Base-by-base conservation (phyloP, 2,888 invertebrate species). In the Matsumyia berberina region DNA sequence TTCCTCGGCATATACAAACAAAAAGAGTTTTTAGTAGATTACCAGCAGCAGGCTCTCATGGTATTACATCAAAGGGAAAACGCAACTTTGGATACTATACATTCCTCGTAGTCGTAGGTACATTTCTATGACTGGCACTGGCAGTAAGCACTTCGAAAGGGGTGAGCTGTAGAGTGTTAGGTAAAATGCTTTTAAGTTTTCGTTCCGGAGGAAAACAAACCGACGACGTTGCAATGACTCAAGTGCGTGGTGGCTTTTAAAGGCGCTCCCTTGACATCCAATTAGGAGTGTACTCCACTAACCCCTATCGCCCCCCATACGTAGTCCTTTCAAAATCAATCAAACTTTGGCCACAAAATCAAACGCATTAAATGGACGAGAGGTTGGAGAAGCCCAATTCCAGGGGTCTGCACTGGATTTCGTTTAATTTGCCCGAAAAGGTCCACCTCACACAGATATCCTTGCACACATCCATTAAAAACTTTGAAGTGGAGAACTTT, bases 261-360 rank as follows among this genome's bases (percentile, higher is more conserved):
- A 73, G 19, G 33, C 46, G 9, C 37, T 24, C 60, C 44, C 62
- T 17, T 78, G 55, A 64, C 53, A 83, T 73, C 83, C 73, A 83
- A 79, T 78, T 83, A 79, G 58, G 57, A 57, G 53, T 42, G 31
- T 49, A 39, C 46, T 29, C 55, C 33, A 60, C 51, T 33, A 33
- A 24, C 7, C 24, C 58, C 2, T 4, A 24, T n/a, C n/a, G 24
- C 24, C 24, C 24, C 24, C 24, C 24, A n/a, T n/a, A n/a, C n/a
- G n/a, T 24, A 3, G 24, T 3, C 1, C 24, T 24, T 29, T 35
- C 24, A 49, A 17, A 74, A 81, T 76, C 81, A 76, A 81, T 76
- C 81, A 76, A 74, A 79, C 64, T 85, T 85, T 74, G 58, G 58
- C 69, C 74, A 80, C 85, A 80, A 78, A 72, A 66, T 67, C 81